Base-by-base conservation (phyloP, 2,113 vertebrate genomes). In the Myanophis thanlyinensis region DNA sequence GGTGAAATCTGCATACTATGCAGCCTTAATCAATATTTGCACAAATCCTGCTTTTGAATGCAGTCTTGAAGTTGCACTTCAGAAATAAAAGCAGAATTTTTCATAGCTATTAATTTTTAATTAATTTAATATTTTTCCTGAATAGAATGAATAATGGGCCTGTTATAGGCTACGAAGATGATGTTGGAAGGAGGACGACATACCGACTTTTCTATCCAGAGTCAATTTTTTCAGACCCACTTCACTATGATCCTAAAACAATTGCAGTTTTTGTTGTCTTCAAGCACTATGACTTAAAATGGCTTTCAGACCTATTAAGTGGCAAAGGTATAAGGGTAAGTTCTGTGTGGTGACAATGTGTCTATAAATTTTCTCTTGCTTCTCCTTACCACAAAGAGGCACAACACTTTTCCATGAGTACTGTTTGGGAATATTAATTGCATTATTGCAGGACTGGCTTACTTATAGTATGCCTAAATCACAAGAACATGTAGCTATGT, bases 141-240 rank as follows among this genome's bases (percentile, higher is more conserved):
- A 93, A 91, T 95, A 98, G 98, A 91, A 98, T 98, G 97, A 98
- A 98, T 91, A 97, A 96, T 35, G 98, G 98, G 90, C 98, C 98
- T 56, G 96, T 98, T 92, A 91, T 97, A 95, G 98, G 98, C 59
- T 97, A 98, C 0, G 98, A 98, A 97, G 97, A 98, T 5, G 98
- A 98, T 90, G 98, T 98, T 93, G 98, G 98, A 13, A 98, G 95
- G 94, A 98, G 95, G 93, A 98, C 98, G 0, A 98, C 98, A 8
- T 98, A 98, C 95, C 97, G 98, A 92, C 97, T 98, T 88, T 98
- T 97, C 94, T 98, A 98, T 93, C 98, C 98, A 0, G 98, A 98
- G 92, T 98, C 98, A 46, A 94, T 98, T 95, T 98, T 98, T 96
- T 97, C 98, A 6, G 97, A 98, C 96, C 96, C 96, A 0, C 94